Base-by-base conservation (phyloP, 2,888 invertebrate species). In the Drosophila dives region DNA sequence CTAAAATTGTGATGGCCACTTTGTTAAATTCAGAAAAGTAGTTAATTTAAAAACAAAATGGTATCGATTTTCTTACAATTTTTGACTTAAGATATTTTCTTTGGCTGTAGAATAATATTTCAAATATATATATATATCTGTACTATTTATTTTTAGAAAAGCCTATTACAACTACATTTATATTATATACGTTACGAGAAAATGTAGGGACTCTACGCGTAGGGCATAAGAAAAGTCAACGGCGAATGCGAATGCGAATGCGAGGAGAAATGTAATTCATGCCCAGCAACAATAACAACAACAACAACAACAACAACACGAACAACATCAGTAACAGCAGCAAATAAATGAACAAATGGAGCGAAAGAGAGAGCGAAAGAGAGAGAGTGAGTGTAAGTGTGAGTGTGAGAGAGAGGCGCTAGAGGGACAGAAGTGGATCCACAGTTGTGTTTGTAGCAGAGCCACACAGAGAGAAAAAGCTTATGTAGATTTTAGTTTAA, bases 211-310 rank as follows among this genome's bases (percentile, higher is more conserved):
- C 32, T 1, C 8, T 20, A 0, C 1, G 1, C 8, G 5, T 10
- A 61, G 71, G 54, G 76, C 53, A 76, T 50, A 29, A 32, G 59
- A 70, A 75, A 64, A 76, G 67, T 68, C 82, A 83, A 54, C 78
- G 83, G 60, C 67, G 73, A 61, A 70, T 75, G 58, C 81, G 64
- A 89, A 85, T 88, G 86, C 89, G 86, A 90, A 88, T 88, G 86
- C 83, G 86, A 90, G 83, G 90, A 86, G 86, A 90, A 86, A 86
- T 86, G 90, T 86, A 90, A 88, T 90, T 88, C 90, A 90, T 90
- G 86, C 85, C 83, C 82, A 75, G 65, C 80, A 83, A 63, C 80
- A 84, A 42, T 75, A 83, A 42, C 54, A 78, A 15, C 69, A 72
- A 67, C 69, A 72, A 67, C 54, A 63, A 48, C 45, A 69, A 40